A percentile compares a stretch with the other conserved stretches of the same genome.
Evolutionary conservation across 1,140 invertebrate genomes (phyloP).

Genomic region (Hestina assimilis): DNA sequence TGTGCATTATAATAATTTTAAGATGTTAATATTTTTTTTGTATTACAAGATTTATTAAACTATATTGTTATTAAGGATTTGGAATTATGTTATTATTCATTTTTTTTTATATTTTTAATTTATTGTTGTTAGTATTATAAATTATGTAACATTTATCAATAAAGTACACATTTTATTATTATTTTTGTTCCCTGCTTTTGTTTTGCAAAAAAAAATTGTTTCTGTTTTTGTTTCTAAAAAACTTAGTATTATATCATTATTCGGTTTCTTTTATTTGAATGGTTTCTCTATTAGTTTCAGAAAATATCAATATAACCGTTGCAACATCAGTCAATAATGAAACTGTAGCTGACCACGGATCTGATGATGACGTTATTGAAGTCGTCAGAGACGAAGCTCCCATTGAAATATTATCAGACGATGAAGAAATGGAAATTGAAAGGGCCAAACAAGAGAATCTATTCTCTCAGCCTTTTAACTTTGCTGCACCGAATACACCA

Average conservation of each 20-base stretch:
- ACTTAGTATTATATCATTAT: background rate
- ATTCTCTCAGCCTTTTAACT: conserved; percentile 20
- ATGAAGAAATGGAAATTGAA: conserved; percentile 57
- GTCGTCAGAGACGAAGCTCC: conserved; percentile 69
- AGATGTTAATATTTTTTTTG: too few relatives aligned
- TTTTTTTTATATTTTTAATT: too few relatives aligned
- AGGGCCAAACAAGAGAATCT: conserved; percentile 20
- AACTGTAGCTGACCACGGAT: conserved; percentile 38
- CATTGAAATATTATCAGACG: conserved; percentile 69
- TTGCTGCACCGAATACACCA: conserved; percentile 16
- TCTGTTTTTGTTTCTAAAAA: too few relatives aligned
- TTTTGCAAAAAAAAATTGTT: background rate
- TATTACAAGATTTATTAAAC: too few relatives aligned
- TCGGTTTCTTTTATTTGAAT: background rate
- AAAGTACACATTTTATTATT: too few relatives aligned
- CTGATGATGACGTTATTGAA: conserved; percentile 72
- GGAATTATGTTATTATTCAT: too few relatives aligned
- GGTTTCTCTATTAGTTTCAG: conserved; percentile 12
- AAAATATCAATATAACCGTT: conserved; percentile 18
- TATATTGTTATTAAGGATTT: too few relatives aligned
- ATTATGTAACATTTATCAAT: too few relatives aligned
- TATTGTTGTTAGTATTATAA: too few relatives aligned
- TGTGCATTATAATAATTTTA: too few relatives aligned
- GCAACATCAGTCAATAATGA: background rate
- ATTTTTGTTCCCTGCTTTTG: too few relatives aligned